These are phyloP conservation scores for Peribatodes rhomboidaria DNA, from an alignment of 2,888 invertebrate genomes.

Conservation along the genomic window DNA sequence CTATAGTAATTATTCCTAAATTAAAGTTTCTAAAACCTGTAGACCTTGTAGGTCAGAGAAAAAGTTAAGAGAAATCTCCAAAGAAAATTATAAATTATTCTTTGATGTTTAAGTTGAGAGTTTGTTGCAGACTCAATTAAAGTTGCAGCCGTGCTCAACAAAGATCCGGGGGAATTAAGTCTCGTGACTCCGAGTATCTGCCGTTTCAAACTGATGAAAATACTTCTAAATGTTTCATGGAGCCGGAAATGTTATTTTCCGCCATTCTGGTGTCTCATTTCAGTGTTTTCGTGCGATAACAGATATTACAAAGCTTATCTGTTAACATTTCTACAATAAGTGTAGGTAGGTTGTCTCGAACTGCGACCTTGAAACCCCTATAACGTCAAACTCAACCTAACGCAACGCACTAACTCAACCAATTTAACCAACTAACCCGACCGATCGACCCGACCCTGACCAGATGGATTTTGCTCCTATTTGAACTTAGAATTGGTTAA, in stretches of 20 bases:
- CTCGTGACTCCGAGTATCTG: conserved; percentile 44
- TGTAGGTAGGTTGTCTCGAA: background rate
- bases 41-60: too few species aligned
- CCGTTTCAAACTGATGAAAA: conserved; percentile 36
- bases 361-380: too few species aligned
- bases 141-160: conserved; percentile 57
- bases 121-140: conserved; percentile 66
- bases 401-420: too few species aligned
- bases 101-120: conserved; percentile 56
- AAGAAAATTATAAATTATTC: conserved; percentile 50
- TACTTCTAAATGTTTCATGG: conserved; percentile 30
- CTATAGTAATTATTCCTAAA: background rate
- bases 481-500: too few species aligned
- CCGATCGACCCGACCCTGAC: too few species aligned
- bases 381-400: too few species aligned
- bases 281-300: conserved; percentile 4
- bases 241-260: conserved; percentile 29
- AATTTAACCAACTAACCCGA: too few species aligned
- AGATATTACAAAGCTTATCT: conserved; percentile 5
- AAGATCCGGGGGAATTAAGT: conserved; percentile 46
- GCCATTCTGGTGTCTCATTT: conserved; percentile 1
- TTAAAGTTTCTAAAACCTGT: background rate
- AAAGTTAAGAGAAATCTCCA: conserved; percentile 51
- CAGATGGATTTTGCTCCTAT: too few species aligned
- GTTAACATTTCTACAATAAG: background rate